Percentiles rank a stretch among this genome's conserved stretches.
phyloP scores from a whole-genome alignment of 92 coral and sea anemone genomes.

The Hydrozoanthus gracilis region DNA sequence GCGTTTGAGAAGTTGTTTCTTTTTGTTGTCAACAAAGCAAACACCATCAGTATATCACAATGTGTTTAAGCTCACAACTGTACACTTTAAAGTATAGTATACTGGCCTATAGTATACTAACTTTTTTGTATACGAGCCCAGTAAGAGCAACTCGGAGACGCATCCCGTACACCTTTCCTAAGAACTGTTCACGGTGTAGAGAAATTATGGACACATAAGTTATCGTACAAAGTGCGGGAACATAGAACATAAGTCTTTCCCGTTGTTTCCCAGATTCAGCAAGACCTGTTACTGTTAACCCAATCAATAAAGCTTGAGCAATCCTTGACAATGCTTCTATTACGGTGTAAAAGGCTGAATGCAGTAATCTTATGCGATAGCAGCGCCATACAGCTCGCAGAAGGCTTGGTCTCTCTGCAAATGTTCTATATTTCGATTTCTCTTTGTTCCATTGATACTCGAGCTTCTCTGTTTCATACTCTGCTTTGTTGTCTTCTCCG shows the following conservation, averaged over 20 bases:
- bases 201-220: constrained; percentile 31
- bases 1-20: too few relatives aligned
- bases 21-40: too few relatives aligned
- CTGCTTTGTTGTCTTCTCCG: constrained; percentile 12
- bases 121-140: constrained; percentile 41
- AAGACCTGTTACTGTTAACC: constrained; percentile 36
- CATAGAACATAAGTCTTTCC: constrained; percentile 33
- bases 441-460: constrained; percentile 25
- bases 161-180: constrained; percentile 43
- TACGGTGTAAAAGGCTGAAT: constrained; percentile 35
- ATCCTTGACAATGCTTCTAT: constrained; percentile 31
- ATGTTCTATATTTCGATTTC: background rate
- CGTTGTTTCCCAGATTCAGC: constrained; percentile 9
- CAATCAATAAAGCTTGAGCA: constrained; percentile 37
- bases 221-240: constrained; percentile 28
- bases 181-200: constrained; percentile 37
- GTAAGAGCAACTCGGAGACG: constrained; percentile 27
- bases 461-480: constrained; percentile 11
- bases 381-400: constrained; percentile 39
- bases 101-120: background rate
- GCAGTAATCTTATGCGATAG: constrained; percentile 24
- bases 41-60: too few relatives aligned
- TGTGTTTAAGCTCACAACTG: too few relatives aligned
- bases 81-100: too few relatives aligned
- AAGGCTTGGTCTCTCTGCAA: background rate